A percentile compares a stretch with the other conserved stretches of the same genome.
phyloP scores from a whole-genome alignment of 2,888 invertebrate genomes.

The Pedicia rivosa region DNA sequence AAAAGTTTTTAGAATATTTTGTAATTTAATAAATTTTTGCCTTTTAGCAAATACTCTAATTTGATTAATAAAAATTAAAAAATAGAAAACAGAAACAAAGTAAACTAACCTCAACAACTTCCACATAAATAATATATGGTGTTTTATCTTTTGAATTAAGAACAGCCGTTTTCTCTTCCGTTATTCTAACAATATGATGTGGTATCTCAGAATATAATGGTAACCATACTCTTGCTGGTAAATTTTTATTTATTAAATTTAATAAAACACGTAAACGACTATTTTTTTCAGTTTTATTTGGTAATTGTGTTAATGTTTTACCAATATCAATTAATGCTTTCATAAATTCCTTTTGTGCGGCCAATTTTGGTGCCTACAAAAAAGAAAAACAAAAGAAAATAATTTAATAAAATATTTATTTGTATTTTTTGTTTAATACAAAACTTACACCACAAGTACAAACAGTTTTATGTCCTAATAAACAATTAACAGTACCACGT shows the following conservation, averaged over 20 bases:
- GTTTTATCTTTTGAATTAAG: slow-evolving; percentile 87
- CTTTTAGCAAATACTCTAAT: no score
- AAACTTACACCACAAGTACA: slow-evolving; percentile 56
- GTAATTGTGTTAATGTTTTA: slow-evolving; percentile 60
- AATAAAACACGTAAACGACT: slow-evolving; percentile 85
- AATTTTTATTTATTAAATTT: slow-evolving; percentile 83
- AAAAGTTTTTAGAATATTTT: background rate
- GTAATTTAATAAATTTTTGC: no score
- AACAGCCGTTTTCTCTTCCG: slow-evolving; percentile 92
- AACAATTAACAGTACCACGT: slow-evolving; percentile 58
- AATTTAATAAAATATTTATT: background rate
- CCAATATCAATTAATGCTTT: slow-evolving; percentile 78
- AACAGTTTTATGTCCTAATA: slow-evolving; percentile 57
- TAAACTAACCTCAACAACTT: slow-evolving; percentile 57
- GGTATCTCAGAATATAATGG: slow-evolving; percentile 68
- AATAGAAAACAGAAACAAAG: slow-evolving; percentile 10
- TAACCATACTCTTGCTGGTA: slow-evolving; percentile 96
- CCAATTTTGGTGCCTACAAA: slow-evolving; percentile 59
- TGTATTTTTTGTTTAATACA: slow-evolving; percentile 1
- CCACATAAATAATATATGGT: slow-evolving; percentile 96
- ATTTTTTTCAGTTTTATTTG: slow-evolving; percentile 83
- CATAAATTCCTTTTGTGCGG: slow-evolving; percentile 74
- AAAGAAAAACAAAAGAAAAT: slow-evolving; percentile 5
- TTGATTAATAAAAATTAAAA: no score
- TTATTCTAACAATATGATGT: slow-evolving; percentile 92